Conservation (phyloP, 2,113 vertebrate genomes). For the Leucopsar rothschildi region DNA sequence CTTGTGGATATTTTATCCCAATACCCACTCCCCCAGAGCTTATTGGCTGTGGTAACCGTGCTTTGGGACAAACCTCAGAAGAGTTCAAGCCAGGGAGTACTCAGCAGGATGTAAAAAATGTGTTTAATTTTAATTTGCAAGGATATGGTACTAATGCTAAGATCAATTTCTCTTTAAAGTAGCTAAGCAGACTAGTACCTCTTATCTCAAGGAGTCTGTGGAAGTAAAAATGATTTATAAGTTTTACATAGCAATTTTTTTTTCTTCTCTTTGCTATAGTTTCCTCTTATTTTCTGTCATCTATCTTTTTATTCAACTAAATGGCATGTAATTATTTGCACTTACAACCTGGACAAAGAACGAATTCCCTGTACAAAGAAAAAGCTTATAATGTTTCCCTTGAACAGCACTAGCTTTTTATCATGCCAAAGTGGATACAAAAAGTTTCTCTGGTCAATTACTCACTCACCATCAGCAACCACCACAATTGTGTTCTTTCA, state of each 20-base stretch:
- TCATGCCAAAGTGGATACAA: neutral
- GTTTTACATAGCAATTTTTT: neutral
- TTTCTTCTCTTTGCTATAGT: neutral
- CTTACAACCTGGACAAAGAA: constrained; percentile 30
- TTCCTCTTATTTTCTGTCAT: constrained; percentile 5
- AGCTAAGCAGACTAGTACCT: neutral
- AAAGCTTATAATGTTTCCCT: constrained; percentile 22
- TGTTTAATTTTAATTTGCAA: neutral
- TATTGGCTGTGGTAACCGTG: neutral
- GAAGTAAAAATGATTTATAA: constrained; percentile 6
- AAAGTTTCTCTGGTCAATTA: constrained; percentile 44
- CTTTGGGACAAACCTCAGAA: neutral
- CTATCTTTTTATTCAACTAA: constrained; percentile 27
- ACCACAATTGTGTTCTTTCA: neutral
- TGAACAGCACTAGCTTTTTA: constrained; percentile 9
- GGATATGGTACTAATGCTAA: neutral
- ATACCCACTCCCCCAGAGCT: accelerated
- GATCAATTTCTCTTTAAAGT: neutral
- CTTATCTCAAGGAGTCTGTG: neutral
- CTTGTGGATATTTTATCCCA: neutral
- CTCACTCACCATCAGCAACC: neutral
- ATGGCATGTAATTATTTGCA: constrained; percentile 33
- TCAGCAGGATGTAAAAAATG: neutral
- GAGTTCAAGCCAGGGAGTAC: neutral
- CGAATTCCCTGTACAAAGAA: neutral